phyloP scores from a whole-genome alignment of 2,113 vertebrate species.

The Brachypodius melanocephalos region DNA sequence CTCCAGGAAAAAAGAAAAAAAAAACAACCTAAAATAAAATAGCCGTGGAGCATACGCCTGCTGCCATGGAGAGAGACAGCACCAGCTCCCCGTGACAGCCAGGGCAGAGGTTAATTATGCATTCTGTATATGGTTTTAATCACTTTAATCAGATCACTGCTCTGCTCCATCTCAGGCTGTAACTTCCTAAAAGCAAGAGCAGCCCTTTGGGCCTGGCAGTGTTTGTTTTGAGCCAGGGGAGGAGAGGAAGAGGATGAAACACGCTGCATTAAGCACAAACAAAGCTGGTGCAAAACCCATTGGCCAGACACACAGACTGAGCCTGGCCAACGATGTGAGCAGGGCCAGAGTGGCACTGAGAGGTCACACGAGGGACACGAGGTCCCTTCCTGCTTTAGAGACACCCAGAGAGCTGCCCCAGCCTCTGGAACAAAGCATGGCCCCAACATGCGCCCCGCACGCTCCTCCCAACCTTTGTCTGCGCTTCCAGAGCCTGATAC shows the following conservation, averaged over 20 bases:
- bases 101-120: slow-evolving; percentile 76
- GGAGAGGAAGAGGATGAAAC: slow-evolving; percentile 14
- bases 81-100: slow-evolving; percentile 63
- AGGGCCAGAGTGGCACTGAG: not conserved
- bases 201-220: not conserved
- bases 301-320: not conserved
- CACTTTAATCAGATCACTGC: slow-evolving; percentile 69
- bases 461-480: not conserved
- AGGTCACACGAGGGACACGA: not conserved
- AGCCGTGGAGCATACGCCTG: slow-evolving; percentile 53
- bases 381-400: not conserved
- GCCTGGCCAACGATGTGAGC: not conserved
- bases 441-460: not conserved
- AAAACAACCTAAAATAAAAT: not conserved
- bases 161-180: slow-evolving; percentile 23
- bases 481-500: not conserved
- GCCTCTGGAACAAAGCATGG: not conserved
- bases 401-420: not conserved
- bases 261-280: not conserved
- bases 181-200: slow-evolving; percentile 58
- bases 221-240: not conserved
- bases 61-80: slow-evolving; percentile 66
- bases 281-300: not conserved
- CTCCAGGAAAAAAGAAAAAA: slow-evolving; percentile 6
- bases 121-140: slow-evolving; percentile 72